phyloP scores from a whole-genome alignment of 2,797 vertebrate species.

The Lycodopsis pacificus region DNA sequence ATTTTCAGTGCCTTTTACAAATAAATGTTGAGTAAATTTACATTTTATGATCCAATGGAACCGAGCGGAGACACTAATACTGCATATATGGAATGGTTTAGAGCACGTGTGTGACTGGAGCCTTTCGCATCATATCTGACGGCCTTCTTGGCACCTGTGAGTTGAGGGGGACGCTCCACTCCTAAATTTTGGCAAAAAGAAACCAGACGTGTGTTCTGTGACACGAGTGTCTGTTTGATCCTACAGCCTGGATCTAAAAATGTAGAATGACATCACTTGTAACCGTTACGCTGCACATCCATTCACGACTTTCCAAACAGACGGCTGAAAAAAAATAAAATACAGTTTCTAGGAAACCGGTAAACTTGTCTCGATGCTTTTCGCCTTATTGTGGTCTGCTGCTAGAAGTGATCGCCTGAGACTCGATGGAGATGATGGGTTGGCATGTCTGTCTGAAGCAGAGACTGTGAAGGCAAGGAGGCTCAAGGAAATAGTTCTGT shows the following conservation, averaged over 20 bases:
- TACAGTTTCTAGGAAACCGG: neutral
- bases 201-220: neutral
- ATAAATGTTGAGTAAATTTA: conserved; percentile 3
- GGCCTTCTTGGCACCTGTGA: conserved; percentile 18
- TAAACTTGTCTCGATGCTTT: conserved; percentile 19
- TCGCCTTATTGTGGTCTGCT: conserved; percentile 39
- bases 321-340: conserved; percentile 29
- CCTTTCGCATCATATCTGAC: neutral
- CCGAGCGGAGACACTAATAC: conserved; percentile 7
- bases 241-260: conserved; percentile 28
- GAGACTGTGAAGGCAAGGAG: conserved; percentile 73
- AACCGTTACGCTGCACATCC: conserved; percentile 42
- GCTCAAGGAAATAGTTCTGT: conserved; percentile 57
- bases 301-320: conserved; percentile 11
- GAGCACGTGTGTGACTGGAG: conserved; percentile 21
- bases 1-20: conserved; percentile 8
- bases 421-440: conserved; percentile 34
- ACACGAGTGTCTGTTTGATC: conserved; percentile 22
- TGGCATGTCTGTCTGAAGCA: conserved; percentile 55
- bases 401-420: conserved; percentile 45
- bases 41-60: conserved; percentile 15
- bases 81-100: conserved; percentile 45
- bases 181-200: conserved; percentile 9
- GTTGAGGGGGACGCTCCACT: neutral
- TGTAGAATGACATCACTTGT: conserved; percentile 29